Evolutionary conservation across 2,113 vertebrate species (phyloP).

Genomic region (Lampris megalopsis): DNA sequence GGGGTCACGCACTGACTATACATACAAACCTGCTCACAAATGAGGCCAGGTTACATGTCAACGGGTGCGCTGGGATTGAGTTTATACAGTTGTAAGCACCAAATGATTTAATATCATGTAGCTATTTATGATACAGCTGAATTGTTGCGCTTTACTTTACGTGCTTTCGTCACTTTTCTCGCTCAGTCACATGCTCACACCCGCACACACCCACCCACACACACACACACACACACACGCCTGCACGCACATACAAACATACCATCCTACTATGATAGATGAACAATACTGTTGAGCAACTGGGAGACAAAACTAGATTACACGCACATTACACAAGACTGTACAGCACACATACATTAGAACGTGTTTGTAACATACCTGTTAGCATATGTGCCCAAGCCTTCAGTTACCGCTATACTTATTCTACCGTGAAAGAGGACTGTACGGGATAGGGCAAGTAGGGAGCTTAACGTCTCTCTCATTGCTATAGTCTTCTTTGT

Average conservation of each 20-base stretch:
- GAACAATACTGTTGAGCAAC: slow-evolving; percentile 17
- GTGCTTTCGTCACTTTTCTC: slow-evolving; percentile 46
- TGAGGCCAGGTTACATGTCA: slow-evolving; percentile 6
- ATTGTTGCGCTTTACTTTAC: slow-evolving; percentile 46
- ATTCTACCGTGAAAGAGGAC: slow-evolving; percentile 41
- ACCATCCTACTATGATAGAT: slow-evolving; percentile 18
- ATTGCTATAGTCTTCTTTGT: slow-evolving; percentile 27
- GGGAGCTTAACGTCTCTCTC: slow-evolving; percentile 27
- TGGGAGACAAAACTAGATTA: slow-evolving; percentile 30
- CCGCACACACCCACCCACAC: not conserved
- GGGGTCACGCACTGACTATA: slow-evolving; percentile 7
- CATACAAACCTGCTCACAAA: slow-evolving; percentile 28
- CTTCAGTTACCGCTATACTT: slow-evolving; percentile 34
- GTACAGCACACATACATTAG: slow-evolving; percentile 43
- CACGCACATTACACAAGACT: slow-evolving; percentile 39
- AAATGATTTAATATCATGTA: slow-evolving; percentile 44
- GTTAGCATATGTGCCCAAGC: slow-evolving; percentile 15
- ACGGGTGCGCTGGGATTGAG: slow-evolving; percentile 45
- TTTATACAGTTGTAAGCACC: slow-evolving; percentile 68
- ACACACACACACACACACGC: slow-evolving; percentile 22
- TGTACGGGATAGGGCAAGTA: slow-evolving; percentile 14
- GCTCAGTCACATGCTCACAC: slow-evolving; percentile 18
- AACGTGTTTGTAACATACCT: slow-evolving; percentile 31
- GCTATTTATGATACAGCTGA: slow-evolving; percentile 55
- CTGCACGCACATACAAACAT: slow-evolving; percentile 26